Percentiles rank a stretch among this genome's conserved stretches.
Evolutionary conservation across 2,113 vertebrate species (phyloP).

Genomic region (Ceratotherium simum): DNA sequence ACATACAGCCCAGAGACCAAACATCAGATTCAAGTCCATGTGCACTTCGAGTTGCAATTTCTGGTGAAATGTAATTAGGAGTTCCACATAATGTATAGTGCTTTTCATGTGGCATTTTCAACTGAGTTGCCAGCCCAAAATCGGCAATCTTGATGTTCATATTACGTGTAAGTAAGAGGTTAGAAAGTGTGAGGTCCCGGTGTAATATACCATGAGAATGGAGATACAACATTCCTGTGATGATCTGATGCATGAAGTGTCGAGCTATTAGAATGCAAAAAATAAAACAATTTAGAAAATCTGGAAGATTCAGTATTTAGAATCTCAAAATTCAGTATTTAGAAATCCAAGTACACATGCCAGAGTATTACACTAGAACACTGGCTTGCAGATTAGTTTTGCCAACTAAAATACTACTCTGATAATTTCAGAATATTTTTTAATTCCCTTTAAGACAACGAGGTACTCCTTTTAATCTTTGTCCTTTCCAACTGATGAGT

Average conservation of each 20-base stretch:
- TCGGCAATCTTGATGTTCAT: slow-evolving; percentile 99
- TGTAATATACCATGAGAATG: slow-evolving; percentile 98
- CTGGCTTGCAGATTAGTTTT: not conserved
- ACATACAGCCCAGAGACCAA: slow-evolving; percentile 99
- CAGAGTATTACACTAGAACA: not conserved
- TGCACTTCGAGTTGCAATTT: slow-evolving; percentile 97
- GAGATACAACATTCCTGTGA: slow-evolving; percentile 97
- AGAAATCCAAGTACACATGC: not conserved
- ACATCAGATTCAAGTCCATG: slow-evolving; percentile 97
- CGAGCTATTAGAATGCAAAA: slow-evolving; percentile 87
- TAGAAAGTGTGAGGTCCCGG: slow-evolving; percentile 97
- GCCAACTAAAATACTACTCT: not conserved
- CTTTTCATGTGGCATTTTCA: slow-evolving; percentile 96
- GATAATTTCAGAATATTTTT: not conserved
- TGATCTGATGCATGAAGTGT: slow-evolving; percentile 97
- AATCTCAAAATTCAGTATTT: slow-evolving; percentile 23
- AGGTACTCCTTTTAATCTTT: not conserved
- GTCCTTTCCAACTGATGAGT: not conserved
- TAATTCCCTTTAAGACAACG: slow-evolving; percentile 21
- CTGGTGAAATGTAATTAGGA: slow-evolving; percentile 98
- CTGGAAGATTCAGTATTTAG: not conserved
- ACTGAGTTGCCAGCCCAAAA: slow-evolving; percentile 96
- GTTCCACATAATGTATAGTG: slow-evolving; percentile 99
- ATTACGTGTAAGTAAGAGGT: slow-evolving; percentile 94
- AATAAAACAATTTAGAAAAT: slow-evolving; percentile 40